A percentile compares a stretch with the other conserved stretches of the same genome.
These are phyloP conservation scores for Odontamblyopus lacepedii DNA, from an alignment of 2,797 vertebrate species.

Conservation along the genomic window DNA sequence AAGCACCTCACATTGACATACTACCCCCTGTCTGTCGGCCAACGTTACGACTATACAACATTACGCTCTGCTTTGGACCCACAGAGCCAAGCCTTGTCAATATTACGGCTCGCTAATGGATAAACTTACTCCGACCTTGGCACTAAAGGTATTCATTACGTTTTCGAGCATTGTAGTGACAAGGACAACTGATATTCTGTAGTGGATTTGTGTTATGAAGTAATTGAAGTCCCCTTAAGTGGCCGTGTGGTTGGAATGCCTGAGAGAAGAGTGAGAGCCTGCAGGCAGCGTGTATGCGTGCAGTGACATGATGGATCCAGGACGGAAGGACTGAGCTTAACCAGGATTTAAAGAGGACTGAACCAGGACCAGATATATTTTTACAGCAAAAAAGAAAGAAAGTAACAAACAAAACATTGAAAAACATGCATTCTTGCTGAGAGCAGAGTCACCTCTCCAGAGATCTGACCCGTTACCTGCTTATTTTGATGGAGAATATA, in stretches of 20 bases:
- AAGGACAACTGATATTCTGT: constrained; percentile 31
- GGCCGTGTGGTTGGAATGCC: neutral
- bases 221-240: constrained; percentile 21
- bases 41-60: constrained; percentile 59
- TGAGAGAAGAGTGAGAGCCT: neutral
- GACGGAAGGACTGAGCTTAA: neutral
- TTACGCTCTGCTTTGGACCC: constrained; percentile 50
- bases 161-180: constrained; percentile 39
- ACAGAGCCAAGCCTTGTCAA: constrained; percentile 64
- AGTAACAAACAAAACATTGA: too few species aligned
- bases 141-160: constrained; percentile 49
- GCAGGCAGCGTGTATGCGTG: neutral
- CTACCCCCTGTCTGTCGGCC: constrained; percentile 58
- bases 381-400: too few species aligned
- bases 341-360: too few species aligned
- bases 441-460: too few species aligned
- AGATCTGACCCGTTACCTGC: too few species aligned
- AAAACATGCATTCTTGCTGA: too few species aligned
- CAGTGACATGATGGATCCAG: neutral
- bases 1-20: constrained; percentile 69
- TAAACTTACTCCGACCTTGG: constrained; percentile 64
- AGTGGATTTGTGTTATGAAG: constrained; percentile 33
- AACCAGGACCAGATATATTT: too few species aligned
- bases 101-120: constrained; percentile 69
- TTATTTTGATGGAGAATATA: too few species aligned